Conservation (phyloP, 2,113 vertebrate species). For the Ammodytes marinus region DNA sequence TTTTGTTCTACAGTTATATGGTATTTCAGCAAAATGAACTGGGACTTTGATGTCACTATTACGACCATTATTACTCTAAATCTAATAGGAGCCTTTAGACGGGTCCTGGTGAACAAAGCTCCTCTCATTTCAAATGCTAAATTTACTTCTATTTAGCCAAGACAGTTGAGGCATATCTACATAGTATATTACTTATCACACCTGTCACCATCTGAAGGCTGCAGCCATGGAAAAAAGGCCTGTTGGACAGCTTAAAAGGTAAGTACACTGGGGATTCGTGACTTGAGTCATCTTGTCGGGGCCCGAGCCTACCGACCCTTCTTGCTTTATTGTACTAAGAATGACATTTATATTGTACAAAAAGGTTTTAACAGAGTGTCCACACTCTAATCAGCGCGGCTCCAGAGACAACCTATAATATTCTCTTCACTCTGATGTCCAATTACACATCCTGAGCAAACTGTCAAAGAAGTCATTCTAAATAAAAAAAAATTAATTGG, state of each 20-base stretch:
- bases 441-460: not conserved
- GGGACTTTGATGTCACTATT: constrained; percentile 38
- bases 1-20: constrained; percentile 40
- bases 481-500: not conserved
- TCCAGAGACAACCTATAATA: constrained; percentile 44
- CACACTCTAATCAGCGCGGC: not conserved
- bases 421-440: constrained; percentile 24
- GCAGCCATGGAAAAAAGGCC: constrained; percentile 25
- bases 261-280: constrained; percentile 55
- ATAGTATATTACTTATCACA: constrained; percentile 61
- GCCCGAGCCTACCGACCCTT: constrained; percentile 3
- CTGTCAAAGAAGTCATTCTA: not conserved
- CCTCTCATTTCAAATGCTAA: constrained; percentile 45
- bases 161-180: constrained; percentile 22
- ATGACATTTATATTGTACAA: constrained; percentile 42
- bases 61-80: constrained; percentile 21
- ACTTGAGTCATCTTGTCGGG: constrained; percentile 41
- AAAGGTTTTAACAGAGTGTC: constrained; percentile 24
- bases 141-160: constrained; percentile 30
- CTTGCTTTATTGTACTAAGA: constrained; percentile 23
- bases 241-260: constrained; percentile 61
- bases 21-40: constrained; percentile 42
- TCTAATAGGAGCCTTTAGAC: constrained; percentile 13
- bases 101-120: constrained; percentile 27
- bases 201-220: constrained; percentile 51